phyloP scores from a whole-genome alignment of 2,888 invertebrate genomes.

The Ametastegia equiseti region DNA sequence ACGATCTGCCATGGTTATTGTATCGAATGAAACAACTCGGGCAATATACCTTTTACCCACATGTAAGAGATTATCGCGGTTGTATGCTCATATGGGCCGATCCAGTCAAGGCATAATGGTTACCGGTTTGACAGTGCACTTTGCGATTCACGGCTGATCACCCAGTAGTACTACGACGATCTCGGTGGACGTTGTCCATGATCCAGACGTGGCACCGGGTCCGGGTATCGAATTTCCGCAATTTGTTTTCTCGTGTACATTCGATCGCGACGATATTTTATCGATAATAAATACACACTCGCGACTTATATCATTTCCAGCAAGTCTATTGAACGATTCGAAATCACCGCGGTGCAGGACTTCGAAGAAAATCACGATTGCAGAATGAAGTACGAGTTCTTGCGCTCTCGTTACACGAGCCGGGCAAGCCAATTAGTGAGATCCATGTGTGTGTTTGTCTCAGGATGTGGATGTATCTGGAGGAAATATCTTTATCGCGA shows the following conservation, averaged over 20 bases:
- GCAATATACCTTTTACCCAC: conserved; percentile 1
- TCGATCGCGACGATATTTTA: background rate
- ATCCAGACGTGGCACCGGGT: too few relatives aligned
- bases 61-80: conserved; percentile 23
- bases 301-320: too few relatives aligned
- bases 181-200: too few relatives aligned
- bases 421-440: conserved; percentile 37
- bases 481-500: conserved; percentile 8
- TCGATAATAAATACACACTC: background rate
- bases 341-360: background rate
- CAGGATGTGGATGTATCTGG: background rate
- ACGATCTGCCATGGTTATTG: background rate
- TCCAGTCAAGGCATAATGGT: background rate
- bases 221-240: background rate
- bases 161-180: background rate
- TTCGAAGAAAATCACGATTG: conserved; percentile 20
- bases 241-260: background rate
- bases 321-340: background rate
- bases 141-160: background rate
- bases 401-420: conserved; percentile 11
- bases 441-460: background rate
- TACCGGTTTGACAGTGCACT: conserved; percentile 27
- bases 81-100: conserved; percentile 14
- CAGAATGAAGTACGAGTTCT: conserved; percentile 20
- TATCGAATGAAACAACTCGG: conserved; percentile 1